Evolutionary conservation across 2,797 vertebrate genomes (phyloP).

Genomic region (Buceros bicornis): DNA sequence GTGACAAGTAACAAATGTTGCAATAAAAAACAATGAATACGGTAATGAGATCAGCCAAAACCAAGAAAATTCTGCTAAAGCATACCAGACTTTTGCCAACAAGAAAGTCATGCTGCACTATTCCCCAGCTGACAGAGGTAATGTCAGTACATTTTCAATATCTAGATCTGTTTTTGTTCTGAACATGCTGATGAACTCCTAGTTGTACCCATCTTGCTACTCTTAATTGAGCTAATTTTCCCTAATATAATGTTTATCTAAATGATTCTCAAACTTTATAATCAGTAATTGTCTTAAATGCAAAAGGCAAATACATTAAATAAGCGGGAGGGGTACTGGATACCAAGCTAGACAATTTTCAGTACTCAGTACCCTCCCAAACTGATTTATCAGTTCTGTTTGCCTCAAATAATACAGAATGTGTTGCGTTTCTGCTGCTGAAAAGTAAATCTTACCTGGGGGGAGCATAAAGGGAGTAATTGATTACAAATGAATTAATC

Average conservation of each 20-base stretch:
- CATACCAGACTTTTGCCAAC: not conserved
- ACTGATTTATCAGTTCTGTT: not conserved
- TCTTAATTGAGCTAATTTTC: not conserved
- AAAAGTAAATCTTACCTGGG: not conserved
- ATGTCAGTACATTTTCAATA: not conserved
- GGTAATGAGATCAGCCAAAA: not conserved
- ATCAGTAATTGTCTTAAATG: not conserved
- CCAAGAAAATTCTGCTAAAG: not conserved
- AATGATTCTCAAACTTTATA: not conserved
- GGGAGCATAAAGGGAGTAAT: not conserved
- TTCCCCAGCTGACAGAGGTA: not conserved
- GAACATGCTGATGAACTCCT: not conserved
- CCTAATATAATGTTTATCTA: not conserved
- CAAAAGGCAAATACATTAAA: not conserved
- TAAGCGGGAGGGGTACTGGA: not conserved
- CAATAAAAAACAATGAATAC: not conserved
- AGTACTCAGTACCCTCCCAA: not conserved
- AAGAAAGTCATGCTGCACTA: not conserved
- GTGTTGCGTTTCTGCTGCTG: not conserved
- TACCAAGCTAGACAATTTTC: not conserved
- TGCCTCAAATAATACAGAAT: not conserved
- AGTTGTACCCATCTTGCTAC: not conserved
- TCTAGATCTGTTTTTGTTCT: not conserved
- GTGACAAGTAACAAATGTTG: not conserved
- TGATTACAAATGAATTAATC: not conserved